Percentiles rank a stretch among this genome's conserved stretches.
Conservation (phyloP, 2,888 invertebrate species). For the Macrosoma leucophasiata region DNA sequence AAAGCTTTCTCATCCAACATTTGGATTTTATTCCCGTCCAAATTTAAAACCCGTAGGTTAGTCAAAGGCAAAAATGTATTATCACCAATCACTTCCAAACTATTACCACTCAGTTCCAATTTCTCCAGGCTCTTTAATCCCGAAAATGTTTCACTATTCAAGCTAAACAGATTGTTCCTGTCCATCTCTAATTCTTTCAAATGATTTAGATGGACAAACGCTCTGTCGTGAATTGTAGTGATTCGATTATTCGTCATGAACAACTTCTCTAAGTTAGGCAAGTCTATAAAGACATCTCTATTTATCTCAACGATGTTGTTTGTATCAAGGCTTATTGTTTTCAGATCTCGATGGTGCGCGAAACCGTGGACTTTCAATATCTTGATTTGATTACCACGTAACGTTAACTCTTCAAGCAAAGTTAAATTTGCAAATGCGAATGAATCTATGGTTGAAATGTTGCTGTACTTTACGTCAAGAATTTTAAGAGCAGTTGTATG, state of each 20-base stretch:
- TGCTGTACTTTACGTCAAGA: constrained; percentile 81
- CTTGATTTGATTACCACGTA: constrained; percentile 81
- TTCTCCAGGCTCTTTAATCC: constrained; percentile 81
- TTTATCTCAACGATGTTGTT: constrained; percentile 84
- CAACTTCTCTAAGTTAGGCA: constrained; percentile 82
- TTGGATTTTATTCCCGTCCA: constrained; percentile 61
- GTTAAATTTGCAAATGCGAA: constrained; percentile 84
- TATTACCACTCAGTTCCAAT: constrained; percentile 82
- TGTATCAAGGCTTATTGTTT: constrained; percentile 79
- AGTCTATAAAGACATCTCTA: constrained; percentile 81
- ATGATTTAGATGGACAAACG: constrained; percentile 82
- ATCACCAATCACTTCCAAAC: constrained; percentile 84
- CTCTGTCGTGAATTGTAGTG: constrained; percentile 87
- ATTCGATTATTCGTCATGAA: constrained; percentile 90
- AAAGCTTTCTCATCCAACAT: constrained; percentile 65
- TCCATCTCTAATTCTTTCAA: constrained; percentile 87
- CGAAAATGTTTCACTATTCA: constrained; percentile 84
- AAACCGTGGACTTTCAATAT: constrained; percentile 79
- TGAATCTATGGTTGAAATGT: constrained; percentile 78
- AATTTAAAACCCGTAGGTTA: constrained; percentile 45
- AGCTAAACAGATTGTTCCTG: constrained; percentile 80
- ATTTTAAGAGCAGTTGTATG: constrained; percentile 71
- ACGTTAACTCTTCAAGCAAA: constrained; percentile 77
- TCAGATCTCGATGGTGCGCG: constrained; percentile 79
- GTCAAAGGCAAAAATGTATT: constrained; percentile 77